Conservation (phyloP, 2,113 vertebrate genomes). For the Burhinus bistriatus region DNA sequence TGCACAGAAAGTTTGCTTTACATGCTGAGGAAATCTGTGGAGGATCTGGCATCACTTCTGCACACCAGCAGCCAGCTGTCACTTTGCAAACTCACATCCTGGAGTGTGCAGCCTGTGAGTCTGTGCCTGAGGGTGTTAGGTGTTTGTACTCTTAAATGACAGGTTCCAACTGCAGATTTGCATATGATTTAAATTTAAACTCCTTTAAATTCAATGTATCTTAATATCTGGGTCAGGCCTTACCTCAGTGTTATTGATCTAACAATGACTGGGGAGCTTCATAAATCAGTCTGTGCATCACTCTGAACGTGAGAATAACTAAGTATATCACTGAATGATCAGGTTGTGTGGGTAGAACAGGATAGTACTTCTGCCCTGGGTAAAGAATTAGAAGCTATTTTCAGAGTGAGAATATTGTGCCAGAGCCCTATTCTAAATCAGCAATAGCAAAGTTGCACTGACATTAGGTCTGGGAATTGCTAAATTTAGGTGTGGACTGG, state of each 20-base stretch:
- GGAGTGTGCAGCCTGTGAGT: not conserved
- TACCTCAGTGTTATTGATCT: not conserved
- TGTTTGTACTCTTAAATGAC: not conserved
- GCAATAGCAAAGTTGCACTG: not conserved
- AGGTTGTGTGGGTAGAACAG: not conserved
- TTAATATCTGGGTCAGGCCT: not conserved
- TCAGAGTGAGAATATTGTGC: slow-evolving; percentile 42
- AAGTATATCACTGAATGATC: not conserved
- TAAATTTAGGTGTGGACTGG: slow-evolving; percentile 21
- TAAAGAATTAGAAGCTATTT: slow-evolving; percentile 35
- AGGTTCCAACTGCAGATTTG: not conserved
- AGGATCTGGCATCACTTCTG: not conserved
- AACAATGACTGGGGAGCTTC: not conserved
- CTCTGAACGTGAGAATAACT: not conserved
- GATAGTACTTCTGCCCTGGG: not conserved
- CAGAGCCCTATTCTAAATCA: slow-evolving; percentile 38
- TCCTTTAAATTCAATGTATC: not conserved
- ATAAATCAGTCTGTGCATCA: not conserved
- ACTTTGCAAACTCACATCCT: not conserved
- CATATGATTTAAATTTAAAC: not conserved
- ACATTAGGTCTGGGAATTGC: slow-evolving; percentile 29
- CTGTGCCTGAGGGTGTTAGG: not conserved
- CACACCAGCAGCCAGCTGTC: not conserved
- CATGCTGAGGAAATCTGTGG: not conserved
- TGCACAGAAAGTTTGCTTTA: not conserved